Percentiles rank a stretch among this genome's conserved stretches.
Conservation (phyloP, 2,888 invertebrate species). For the Drosophila fulvimacula region DNA sequence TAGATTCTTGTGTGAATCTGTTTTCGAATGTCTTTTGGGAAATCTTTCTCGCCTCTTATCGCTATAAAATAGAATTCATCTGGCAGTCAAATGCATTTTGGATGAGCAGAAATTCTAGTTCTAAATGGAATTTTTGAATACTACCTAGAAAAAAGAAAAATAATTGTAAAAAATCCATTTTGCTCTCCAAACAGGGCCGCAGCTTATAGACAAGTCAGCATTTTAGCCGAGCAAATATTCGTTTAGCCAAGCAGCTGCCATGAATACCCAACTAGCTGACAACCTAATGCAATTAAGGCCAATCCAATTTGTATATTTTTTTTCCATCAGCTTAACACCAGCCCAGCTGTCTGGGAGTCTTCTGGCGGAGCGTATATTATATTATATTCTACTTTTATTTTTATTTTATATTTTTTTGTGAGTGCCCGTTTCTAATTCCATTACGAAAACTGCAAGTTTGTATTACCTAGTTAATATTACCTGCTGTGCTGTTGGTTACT, state of each 20-base stretch:
- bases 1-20: conserved; percentile 2
- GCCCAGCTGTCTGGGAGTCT: conserved; percentile 31
- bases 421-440: conserved; percentile 57
- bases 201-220: background rate
- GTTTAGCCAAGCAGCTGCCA: conserved; percentile 26
- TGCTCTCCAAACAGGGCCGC: background rate
- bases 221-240: conserved; percentile 14
- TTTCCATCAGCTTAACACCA: conserved; percentile 42
- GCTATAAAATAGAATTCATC: conserved; percentile 5
- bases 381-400: conserved; percentile 20
- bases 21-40: conserved; percentile 40
- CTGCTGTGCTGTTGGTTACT: conserved; percentile 23
- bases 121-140: background rate
- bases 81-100: conserved; percentile 44
- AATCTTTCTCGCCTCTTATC: conserved; percentile 31
- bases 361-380: background rate
- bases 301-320: conserved; percentile 66
- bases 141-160: background rate
- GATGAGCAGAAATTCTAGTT: conserved; percentile 19
- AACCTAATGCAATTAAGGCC: conserved; percentile 62
- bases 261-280: conserved; percentile 46
- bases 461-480: conserved; percentile 33
- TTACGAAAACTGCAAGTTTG: conserved; percentile 53
- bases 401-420: no score
- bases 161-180: background rate